Evolutionary conservation across 2,888 invertebrate genomes (phyloP).

Genomic region (Troglohyphantes excavatus): DNA sequence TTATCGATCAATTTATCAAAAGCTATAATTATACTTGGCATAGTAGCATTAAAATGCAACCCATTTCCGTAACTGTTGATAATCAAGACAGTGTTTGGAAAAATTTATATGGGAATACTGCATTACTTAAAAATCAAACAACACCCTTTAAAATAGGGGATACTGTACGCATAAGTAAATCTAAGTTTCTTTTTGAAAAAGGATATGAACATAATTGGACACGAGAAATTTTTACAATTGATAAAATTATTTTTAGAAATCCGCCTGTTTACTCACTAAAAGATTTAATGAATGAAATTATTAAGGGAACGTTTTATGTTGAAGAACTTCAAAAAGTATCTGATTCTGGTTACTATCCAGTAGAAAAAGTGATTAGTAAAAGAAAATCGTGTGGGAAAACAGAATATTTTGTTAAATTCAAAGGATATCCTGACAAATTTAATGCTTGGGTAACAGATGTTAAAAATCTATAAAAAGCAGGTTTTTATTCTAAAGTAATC

Average conservation of each 20-base stretch:
- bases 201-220: constrained; percentile 65
- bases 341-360: no score
- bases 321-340: constrained; percentile 49
- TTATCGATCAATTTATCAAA: constrained; percentile 45
- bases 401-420: constrained; percentile 79
- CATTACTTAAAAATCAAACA: background rate
- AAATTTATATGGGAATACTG: constrained; percentile 48
- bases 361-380: background rate
- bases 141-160: constrained; percentile 41
- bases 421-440: constrained; percentile 64
- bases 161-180: constrained; percentile 51
- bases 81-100: constrained; percentile 36
- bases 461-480: background rate
- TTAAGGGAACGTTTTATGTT: constrained; percentile 47
- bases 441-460: background rate
- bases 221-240: constrained; percentile 42
- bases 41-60: constrained; percentile 43
- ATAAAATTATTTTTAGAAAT: constrained; percentile 10
- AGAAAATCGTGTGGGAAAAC: background rate
- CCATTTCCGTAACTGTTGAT: constrained; percentile 22
- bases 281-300: constrained; percentile 8
- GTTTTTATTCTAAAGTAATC: background rate
- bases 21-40: constrained; percentile 67
- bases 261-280: constrained; percentile 36
- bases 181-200: constrained; percentile 43